A percentile compares a stretch with the other conserved stretches of the same genome.
Evolutionary conservation across 2,113 vertebrate genomes (phyloP).

Genomic region (Esox niger): DNA sequence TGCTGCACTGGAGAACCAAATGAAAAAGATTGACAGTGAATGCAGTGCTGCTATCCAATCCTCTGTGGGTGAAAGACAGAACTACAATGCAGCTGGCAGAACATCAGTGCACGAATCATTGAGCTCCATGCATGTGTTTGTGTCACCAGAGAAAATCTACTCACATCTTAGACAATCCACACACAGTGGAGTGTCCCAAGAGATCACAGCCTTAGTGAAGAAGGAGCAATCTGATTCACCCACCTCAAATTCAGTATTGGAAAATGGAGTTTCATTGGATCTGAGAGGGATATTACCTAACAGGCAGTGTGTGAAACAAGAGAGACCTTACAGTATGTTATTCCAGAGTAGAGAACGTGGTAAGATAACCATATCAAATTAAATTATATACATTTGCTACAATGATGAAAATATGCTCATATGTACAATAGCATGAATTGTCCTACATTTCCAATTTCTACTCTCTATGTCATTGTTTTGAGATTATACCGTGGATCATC

Average conservation of each 20-base stretch:
- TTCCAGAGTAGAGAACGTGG: conserved; percentile 91
- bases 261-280: conserved; percentile 70
- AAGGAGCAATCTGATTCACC: conserved; percentile 84
- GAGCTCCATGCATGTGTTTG: conserved; percentile 74
- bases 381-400: too few species aligned
- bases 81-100: conserved; percentile 72
- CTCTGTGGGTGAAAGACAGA: conserved; percentile 78
- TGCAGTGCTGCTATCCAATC: conserved; percentile 74
- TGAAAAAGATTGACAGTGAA: conserved; percentile 84
- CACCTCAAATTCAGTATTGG: conserved; percentile 67
- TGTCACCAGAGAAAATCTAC: conserved; percentile 76
- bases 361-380: conserved; percentile 79
- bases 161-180: conserved; percentile 66
- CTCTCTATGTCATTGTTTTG: too few species aligned
- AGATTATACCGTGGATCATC: too few species aligned
- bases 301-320: conserved; percentile 83
- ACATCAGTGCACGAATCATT: conserved; percentile 80
- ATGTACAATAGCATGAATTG: too few species aligned
- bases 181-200: conserved; percentile 71
- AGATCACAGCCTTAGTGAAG: conserved; percentile 80
- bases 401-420: too few species aligned
- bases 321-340: conserved; percentile 82
- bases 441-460: too few species aligned
- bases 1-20: conserved; percentile 88
- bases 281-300: conserved; percentile 74